phyloP scores from a whole-genome alignment of 2,113 vertebrate species.

The Himantopus leucocephalus region DNA sequence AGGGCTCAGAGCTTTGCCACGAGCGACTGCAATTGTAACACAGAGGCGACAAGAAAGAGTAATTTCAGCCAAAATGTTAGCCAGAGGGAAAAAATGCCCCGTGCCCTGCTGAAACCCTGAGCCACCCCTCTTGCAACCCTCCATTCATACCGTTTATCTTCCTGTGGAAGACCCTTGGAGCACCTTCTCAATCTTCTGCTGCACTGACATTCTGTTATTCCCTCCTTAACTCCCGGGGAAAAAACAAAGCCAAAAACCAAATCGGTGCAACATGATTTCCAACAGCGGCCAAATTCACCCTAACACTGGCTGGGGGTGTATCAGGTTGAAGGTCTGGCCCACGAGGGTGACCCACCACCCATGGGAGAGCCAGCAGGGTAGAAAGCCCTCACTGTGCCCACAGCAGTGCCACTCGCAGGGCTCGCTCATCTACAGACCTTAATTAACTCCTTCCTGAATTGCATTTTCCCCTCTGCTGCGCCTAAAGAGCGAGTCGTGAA shows the following conservation, averaged over 20 bases:
- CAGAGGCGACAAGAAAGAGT: background rate
- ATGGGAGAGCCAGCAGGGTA: fast-evolving
- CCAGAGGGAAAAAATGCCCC: background rate
- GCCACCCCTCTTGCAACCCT: background rate
- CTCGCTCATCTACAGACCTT: background rate
- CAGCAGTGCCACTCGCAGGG: fast-evolving
- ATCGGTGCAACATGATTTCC: background rate
- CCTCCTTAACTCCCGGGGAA: background rate
- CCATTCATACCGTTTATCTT: background rate
- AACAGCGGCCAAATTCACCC: background rate
- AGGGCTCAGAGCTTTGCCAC: background rate
- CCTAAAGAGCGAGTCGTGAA: fast-evolving
- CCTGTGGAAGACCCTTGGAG: background rate
- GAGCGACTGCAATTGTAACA: fast-evolving
- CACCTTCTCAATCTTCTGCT: background rate
- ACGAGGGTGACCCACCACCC: fast-evolving
- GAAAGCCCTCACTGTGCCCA: fast-evolving
- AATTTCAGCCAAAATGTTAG: background rate
- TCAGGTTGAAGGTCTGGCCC: background rate
- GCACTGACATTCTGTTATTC: background rate
- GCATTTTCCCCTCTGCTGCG: background rate
- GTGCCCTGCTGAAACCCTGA: background rate
- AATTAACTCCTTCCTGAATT: background rate
- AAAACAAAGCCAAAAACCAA: background rate
- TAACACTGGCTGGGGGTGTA: background rate